Evolutionary conservation across 2,113 vertebrate species (phyloP).

Genomic region (Gambusia affinis): DNA sequence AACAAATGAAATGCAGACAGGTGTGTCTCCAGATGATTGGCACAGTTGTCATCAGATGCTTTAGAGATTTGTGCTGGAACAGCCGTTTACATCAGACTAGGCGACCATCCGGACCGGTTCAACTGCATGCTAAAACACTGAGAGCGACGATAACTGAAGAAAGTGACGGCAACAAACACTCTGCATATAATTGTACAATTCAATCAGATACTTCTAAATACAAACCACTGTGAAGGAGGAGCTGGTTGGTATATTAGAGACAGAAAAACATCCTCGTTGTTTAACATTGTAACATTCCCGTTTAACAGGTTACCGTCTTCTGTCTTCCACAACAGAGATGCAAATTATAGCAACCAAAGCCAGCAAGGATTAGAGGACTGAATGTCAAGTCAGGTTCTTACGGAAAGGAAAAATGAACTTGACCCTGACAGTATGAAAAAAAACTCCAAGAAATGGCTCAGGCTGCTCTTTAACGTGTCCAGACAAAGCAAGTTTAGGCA

Average conservation of each 20-base stretch:
- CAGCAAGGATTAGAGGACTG: neutral
- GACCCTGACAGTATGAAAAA: neutral
- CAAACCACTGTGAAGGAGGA: neutral
- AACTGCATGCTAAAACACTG: conserved; percentile 17
- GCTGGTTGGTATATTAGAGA: neutral
- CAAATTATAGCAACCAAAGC: conserved; percentile 19
- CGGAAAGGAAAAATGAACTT: conserved; percentile 16
- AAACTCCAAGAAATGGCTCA: neutral
- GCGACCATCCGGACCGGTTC: conserved; percentile 47
- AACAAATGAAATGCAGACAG: neutral
- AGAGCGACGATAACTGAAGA: neutral
- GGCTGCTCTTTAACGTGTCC: neutral
- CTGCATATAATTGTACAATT: neutral
- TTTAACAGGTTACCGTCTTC: conserved; percentile 48
- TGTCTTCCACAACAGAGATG: conserved; percentile 3
- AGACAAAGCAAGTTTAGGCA: neutral
- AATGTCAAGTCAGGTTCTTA: neutral
- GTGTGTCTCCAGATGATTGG: conserved; percentile 30
- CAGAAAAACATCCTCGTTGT: neutral
- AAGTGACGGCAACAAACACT: neutral
- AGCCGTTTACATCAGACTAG: neutral
- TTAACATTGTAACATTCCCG: conserved; percentile 11
- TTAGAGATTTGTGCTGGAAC: neutral
- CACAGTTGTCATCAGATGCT: neutral
- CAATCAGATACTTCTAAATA: no score